Conservation (phyloP, 2,888 invertebrate species). For the Drosophila emarginata region DNA sequence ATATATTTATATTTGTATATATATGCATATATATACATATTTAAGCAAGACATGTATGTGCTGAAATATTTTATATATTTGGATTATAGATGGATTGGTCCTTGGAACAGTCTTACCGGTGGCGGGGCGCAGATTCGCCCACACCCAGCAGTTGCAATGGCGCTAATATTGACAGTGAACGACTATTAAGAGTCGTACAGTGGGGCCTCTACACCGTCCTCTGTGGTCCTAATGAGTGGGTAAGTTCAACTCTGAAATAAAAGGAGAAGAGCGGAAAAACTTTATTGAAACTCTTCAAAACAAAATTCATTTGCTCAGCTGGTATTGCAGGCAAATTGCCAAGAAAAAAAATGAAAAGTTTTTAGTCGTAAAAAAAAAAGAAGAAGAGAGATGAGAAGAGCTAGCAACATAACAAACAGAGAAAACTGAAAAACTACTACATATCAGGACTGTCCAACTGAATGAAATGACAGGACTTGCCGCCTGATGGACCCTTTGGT, state of each 20-base stretch:
- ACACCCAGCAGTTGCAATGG: conserved; percentile 83
- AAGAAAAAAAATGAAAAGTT: conserved; percentile 8
- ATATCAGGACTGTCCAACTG: conserved; percentile 28
- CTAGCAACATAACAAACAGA: conserved; percentile 27
- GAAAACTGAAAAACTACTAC: conserved; percentile 67
- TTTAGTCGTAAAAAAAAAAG: conserved; percentile 14
- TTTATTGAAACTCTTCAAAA: conserved; percentile 24
- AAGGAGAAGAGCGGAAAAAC: conserved; percentile 5
- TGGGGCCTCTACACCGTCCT: conserved; percentile 46
- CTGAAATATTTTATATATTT: conserved; percentile 10
- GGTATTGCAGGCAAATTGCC: conserved; percentile 10
- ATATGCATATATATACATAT: neutral
- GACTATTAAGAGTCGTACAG: conserved; percentile 73
- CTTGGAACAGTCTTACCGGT: conserved; percentile 79
- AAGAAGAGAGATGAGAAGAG: conserved; percentile 11
- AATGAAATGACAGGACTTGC: conserved; percentile 23
- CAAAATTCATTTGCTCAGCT: conserved; percentile 21
- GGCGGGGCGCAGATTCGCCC: conserved; percentile 84
- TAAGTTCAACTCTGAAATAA: conserved; percentile 42
- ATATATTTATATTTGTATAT: neutral
- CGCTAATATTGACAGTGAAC: conserved; percentile 82
- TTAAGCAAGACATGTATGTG: conserved; percentile 9
- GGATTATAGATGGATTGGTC: neutral
- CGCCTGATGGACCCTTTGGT: conserved; percentile 30
- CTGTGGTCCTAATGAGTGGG: neutral